Evolutionary conservation across 2,888 invertebrate species (phyloP).

Genomic region (Diogma glabrata): DNA sequence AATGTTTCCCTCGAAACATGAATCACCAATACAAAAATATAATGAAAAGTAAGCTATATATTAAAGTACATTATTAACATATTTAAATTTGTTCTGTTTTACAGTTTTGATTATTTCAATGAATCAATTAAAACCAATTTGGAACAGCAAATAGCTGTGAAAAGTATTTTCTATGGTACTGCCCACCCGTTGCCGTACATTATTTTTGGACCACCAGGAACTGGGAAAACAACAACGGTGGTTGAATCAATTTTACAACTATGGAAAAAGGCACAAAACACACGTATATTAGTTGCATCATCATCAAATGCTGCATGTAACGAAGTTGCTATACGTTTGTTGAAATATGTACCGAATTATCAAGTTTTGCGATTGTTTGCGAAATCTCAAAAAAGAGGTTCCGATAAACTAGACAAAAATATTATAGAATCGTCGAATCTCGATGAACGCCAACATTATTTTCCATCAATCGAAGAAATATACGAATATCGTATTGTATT

Average conservation of each 20-base stretch:
- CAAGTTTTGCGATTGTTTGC: conserved; percentile 38
- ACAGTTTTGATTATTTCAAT: conserved; percentile 26
- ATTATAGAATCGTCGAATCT: conserved; percentile 36
- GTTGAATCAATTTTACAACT: conserved; percentile 60
- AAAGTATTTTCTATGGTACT: conserved; percentile 50
- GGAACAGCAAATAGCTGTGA: conserved; percentile 53
- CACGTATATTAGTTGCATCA: conserved; percentile 49
- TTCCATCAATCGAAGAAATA: conserved; percentile 39
- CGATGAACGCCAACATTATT: conserved; percentile 28
- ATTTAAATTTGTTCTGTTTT: too few relatives aligned
- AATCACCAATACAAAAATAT: too few relatives aligned
- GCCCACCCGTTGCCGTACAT: conserved; percentile 61
- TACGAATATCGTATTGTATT: conserved; percentile 47
- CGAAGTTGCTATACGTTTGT: conserved; percentile 43
- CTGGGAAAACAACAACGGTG: conserved; percentile 60
- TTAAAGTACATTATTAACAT: too few relatives aligned
- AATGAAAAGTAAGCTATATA: too few relatives aligned
- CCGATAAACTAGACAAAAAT: conserved; percentile 30
- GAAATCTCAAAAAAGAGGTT: conserved; percentile 30
- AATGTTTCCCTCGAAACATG: too few relatives aligned
- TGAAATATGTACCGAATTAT: conserved; percentile 26
- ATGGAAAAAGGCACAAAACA: conserved; percentile 27
- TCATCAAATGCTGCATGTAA: conserved; percentile 64
- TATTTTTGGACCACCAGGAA: conserved; percentile 73
- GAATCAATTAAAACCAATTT: conserved; percentile 39